A percentile compares a stretch with the other conserved stretches of the same genome.
Evolutionary conservation across 2,888 invertebrate genomes (phyloP).

Genomic region (Cyclophora albipunctata): DNA sequence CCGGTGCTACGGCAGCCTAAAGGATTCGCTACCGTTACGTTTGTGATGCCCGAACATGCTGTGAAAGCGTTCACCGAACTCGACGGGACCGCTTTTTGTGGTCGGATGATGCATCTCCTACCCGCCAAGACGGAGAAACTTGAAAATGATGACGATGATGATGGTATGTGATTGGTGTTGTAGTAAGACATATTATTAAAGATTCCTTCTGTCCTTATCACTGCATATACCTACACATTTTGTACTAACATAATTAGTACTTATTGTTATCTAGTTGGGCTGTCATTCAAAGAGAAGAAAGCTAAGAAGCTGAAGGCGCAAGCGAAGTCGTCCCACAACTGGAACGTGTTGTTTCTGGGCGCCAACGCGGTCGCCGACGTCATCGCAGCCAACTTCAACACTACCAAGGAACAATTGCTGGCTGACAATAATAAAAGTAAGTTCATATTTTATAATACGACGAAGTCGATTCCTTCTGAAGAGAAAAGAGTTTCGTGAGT

Average conservation of each 20-base stretch:
- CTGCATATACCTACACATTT: background rate
- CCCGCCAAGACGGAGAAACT: slow-evolving; percentile 84
- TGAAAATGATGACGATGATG: slow-evolving; percentile 60
- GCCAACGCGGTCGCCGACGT: slow-evolving; percentile 95
- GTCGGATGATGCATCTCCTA: slow-evolving; percentile 93
- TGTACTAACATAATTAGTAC: slow-evolving; percentile 1
- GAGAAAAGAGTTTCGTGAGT: background rate
- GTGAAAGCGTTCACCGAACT: slow-evolving; percentile 89
- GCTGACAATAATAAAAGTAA: slow-evolving; percentile 58
- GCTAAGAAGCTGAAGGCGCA: slow-evolving; percentile 82
- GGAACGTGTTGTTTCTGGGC: slow-evolving; percentile 97
- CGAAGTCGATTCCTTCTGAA: background rate
- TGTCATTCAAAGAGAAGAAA: slow-evolving; percentile 90
- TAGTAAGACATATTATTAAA: too few species aligned
- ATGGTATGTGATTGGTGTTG: slow-evolving; percentile 31
- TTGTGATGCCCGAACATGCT: slow-evolving; percentile 96
- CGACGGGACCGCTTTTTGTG: slow-evolving; percentile 94
- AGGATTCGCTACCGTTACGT: slow-evolving; percentile 95
- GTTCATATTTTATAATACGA: slow-evolving; percentile 5
- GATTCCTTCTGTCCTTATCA: too few species aligned
- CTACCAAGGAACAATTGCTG: slow-evolving; percentile 86
- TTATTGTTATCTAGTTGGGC: slow-evolving; percentile 64
- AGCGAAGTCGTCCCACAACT: slow-evolving; percentile 89
- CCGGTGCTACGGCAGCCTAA: slow-evolving; percentile 85
- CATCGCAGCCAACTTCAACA: slow-evolving; percentile 87